These are phyloP conservation scores for Formica exsecta DNA, from an alignment of 1,140 invertebrate species.

Conservation along the genomic window DNA sequence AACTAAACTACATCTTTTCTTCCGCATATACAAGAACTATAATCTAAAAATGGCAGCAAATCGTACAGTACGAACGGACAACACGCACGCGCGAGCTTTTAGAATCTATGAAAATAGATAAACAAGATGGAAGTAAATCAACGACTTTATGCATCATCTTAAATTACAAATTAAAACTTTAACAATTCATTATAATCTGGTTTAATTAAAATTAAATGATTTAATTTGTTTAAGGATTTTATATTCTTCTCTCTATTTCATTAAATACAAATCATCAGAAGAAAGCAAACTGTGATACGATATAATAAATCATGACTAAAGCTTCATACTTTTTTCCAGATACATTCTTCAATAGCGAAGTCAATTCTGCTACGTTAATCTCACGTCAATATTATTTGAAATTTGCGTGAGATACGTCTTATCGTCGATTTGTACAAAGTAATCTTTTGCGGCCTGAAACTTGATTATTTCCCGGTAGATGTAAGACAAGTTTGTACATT, in stretches of 20 bases:
- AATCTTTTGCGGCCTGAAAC: background rate
- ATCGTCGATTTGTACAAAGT: slow-evolving; percentile 58
- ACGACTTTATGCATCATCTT: background rate
- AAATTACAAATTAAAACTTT: slow-evolving; percentile 41
- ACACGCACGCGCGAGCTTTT: background rate
- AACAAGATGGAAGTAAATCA: slow-evolving; percentile 21
- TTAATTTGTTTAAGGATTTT: background rate
- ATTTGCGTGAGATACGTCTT: slow-evolving; percentile 2
- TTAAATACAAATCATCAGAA: background rate
- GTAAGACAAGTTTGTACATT: slow-evolving; percentile 50
- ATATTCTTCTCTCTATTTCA: background rate
- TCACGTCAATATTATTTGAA: background rate
- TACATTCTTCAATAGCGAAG: background rate
- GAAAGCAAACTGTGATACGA: background rate
- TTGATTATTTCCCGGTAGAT: background rate
- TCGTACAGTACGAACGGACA: slow-evolving; percentile 7
- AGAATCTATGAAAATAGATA: slow-evolving; percentile 1
- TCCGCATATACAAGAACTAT: background rate
- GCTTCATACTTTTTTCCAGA: background rate
- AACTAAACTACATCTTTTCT: slow-evolving; percentile 18
- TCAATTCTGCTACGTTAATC: background rate
- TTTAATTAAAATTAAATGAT: background rate
- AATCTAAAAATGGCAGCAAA: slow-evolving; percentile 45
- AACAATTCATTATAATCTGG: slow-evolving; percentile 8
- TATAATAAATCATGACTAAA: background rate